A percentile compares a stretch with the other conserved stretches of the same genome.
Conservation (phyloP, 2,888 invertebrate genomes). For the Drosophila rellima region DNA sequence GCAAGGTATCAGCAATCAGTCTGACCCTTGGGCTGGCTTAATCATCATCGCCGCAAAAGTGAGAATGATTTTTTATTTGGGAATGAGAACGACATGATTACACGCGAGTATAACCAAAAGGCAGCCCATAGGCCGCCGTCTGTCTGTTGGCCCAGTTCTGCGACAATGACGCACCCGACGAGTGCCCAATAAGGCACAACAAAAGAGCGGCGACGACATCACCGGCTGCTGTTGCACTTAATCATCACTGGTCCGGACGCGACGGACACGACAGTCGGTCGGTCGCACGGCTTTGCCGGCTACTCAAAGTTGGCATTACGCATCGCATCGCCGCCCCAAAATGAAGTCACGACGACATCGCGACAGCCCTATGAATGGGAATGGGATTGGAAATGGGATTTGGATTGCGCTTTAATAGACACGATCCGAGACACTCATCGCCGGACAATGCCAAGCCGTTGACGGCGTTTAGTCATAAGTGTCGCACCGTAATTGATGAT, state of each 20-base stretch:
- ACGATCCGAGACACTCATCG: slow-evolving; percentile 68
- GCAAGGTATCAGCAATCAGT: slow-evolving; percentile 44
- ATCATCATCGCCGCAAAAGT: slow-evolving; percentile 71
- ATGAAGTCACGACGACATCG: slow-evolving; percentile 70
- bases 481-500: slow-evolving; percentile 71
- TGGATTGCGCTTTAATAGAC: slow-evolving; percentile 52
- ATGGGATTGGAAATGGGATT: slow-evolving; percentile 6
- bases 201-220: slow-evolving; percentile 26
- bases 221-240: slow-evolving; percentile 70
- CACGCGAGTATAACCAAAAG: slow-evolving; percentile 6
- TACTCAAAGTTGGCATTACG: slow-evolving; percentile 74
- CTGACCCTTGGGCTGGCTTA: slow-evolving; percentile 62
- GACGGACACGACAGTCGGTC: slow-evolving; percentile 9
- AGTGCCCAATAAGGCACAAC: slow-evolving; percentile 39
- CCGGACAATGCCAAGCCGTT: slow-evolving; percentile 42
- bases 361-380: slow-evolving; percentile 37
- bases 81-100: slow-evolving; percentile 34
- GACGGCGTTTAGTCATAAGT: slow-evolving; percentile 69
- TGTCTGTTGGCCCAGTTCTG: slow-evolving; percentile 74
- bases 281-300: slow-evolving; percentile 23
- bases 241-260: slow-evolving; percentile 49
- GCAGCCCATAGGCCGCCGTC: slow-evolving; percentile 20
- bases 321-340: slow-evolving; percentile 71
- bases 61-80: slow-evolving; percentile 65
- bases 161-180: slow-evolving; percentile 66